phyloP scores from a whole-genome alignment of 1,140 invertebrate genomes.

The Amphibalanus amphitrite region DNA sequence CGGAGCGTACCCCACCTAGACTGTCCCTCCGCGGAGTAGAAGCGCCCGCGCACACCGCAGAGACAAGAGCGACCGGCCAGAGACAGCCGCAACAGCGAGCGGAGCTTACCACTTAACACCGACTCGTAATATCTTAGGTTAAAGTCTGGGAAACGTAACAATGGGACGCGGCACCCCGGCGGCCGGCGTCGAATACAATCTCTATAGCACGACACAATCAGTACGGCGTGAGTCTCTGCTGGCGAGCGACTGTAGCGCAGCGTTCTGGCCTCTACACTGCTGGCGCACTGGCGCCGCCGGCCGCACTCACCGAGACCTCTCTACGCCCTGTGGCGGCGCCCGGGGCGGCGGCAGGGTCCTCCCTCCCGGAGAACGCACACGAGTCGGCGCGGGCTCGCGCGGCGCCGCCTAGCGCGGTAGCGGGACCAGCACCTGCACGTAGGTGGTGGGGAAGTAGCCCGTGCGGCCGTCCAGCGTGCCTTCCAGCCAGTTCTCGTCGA shows the following conservation, averaged over 20 bases:
- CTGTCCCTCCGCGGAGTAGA: too few relatives aligned
- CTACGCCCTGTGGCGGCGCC: too few relatives aligned
- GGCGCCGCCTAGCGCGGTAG: slow-evolving; percentile 33
- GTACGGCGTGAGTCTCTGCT: too few relatives aligned
- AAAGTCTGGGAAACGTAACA: slow-evolving; percentile 1
- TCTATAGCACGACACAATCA: background rate
- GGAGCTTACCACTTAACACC: background rate
- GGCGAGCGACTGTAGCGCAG: too few relatives aligned
- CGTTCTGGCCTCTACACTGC: too few relatives aligned
- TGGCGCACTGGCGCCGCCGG: too few relatives aligned
- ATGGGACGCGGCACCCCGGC: too few relatives aligned
- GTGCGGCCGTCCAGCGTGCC: slow-evolving; percentile 74
- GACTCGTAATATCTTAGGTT: background rate
- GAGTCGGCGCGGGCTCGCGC: background rate
- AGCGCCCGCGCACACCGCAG: too few relatives aligned
- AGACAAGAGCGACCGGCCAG: too few relatives aligned
- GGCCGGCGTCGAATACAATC: background rate
- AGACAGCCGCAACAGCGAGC: background rate
- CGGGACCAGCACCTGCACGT: slow-evolving; percentile 74
- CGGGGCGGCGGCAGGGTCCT: too few relatives aligned
- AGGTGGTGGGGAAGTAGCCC: slow-evolving; percentile 82
- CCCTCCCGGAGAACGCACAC: background rate
- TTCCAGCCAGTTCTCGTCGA: slow-evolving; percentile 96
- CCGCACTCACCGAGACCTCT: too few relatives aligned
- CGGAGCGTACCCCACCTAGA: too few relatives aligned